Evolutionary conservation across 2,113 vertebrate genomes (phyloP), one percentile per base, ranked within the genome.

Genomic region (Tenrec ecaudatus): DNA sequence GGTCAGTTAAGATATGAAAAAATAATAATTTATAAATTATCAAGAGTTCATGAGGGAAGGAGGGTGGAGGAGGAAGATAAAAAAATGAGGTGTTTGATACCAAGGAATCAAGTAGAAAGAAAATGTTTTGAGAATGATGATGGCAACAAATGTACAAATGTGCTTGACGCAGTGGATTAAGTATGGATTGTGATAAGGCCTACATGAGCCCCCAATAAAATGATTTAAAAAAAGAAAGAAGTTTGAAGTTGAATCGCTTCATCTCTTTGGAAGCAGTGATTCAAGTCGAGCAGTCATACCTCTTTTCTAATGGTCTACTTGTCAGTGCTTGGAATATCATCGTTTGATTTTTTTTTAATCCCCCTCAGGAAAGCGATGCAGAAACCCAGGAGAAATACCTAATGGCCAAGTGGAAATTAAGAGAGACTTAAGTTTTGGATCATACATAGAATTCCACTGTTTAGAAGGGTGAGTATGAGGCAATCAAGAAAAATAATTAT

Each of bases 361-460:
- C 47, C 12, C 47, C 47, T 10, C 93, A 98, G 98, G 84, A 89
- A 97, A 57, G n/a, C 96, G 94, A 77, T 98, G 98, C 0, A 58
- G 94, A 0, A 1, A 82, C 19, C 98, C 96, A 0, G 97, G 79
- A 36, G 94, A 60, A 0, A 82, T 97, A 96, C 91, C 38, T 0
- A 82, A 97, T 2, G 97, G 97, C 2, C 69, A 91, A 62, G 68
- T 2, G 31, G 40, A 68, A 1, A 0, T 66, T 15, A 57, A 94
- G 2, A 82, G 33, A 0, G 96, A 97, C 29, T 7, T 97, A 19
- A 27, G 0, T 75, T 97, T 97, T 0, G 97, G 97, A 23, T 97
- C 98, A 0, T 40, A 87, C 3, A 94, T 94, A 77, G 82, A 76
- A 0, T 96, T 98, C 82, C 25, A 15, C 91, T 98, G 98, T 23